Evolutionary conservation across 2,888 invertebrate genomes (phyloP), one percentile per base, ranked within the genome.

Genomic region (Campoletis raptor): DNA sequence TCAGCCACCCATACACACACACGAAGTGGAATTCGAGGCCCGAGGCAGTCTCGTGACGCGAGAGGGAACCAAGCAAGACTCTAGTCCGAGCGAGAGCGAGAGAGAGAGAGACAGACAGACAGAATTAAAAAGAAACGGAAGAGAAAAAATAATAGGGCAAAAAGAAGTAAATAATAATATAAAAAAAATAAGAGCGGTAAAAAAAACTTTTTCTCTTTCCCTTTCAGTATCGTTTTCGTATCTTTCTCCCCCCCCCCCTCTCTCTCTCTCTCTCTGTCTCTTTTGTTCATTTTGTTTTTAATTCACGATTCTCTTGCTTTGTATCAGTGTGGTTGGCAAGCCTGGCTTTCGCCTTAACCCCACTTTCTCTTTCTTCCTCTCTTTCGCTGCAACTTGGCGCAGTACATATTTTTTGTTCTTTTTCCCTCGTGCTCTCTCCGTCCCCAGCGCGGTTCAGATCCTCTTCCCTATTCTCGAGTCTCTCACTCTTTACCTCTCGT

Each of bases 21-120:
- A 64, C 45, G 67, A 24, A 42, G 40, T 52, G 72, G 67, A 74
- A 81, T 81, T 78, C 57, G 54, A 81, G 40, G 85, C 85, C 77
- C 66, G 81, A 66, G 72, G 85, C 48, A 15, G 66, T 77, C 70
- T 77, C 70, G 74, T 74, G 76, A 66, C 64, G 70, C 30, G 61
- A 61, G 61, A 79, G 48, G 83, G 69, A 85, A 86, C 73, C 15
- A 6, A 61, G 77, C 79, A 67, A 83, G 74, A 69, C 70, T 74
- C 76, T 81, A 67, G 78, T 74, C 42, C 57, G 40, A 54, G n/a
- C 30, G 64, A 52, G 10, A 18, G 12, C 8, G 72, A 61, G 70
- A 24, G 24, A 48, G 48, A 37, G 72, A 52, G 15, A 52, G 57
- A 42, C 37, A 24, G 76, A 80, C 42, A 57, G 61, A 52, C 8